Evolutionary conservation across 2,888 invertebrate species (phyloP).

Genomic region (Philonicus albiceps): DNA sequence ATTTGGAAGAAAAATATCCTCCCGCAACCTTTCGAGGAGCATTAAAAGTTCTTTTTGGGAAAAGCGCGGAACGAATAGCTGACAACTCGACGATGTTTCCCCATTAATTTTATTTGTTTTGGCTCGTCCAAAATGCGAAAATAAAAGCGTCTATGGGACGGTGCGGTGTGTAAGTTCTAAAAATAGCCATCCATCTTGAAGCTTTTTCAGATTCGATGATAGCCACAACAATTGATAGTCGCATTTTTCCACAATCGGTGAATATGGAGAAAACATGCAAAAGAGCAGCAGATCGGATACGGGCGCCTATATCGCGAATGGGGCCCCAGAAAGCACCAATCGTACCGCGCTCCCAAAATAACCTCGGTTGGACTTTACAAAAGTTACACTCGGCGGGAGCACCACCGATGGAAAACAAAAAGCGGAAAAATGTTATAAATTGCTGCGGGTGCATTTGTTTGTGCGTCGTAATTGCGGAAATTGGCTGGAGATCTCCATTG

Average conservation of each 20-base stretch:
- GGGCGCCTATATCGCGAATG: not conserved
- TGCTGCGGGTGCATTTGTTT: conserved; percentile 35
- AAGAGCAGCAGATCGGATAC: not conserved
- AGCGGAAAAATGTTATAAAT: not conserved
- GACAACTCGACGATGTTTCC: not conserved
- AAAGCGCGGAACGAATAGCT: not conserved
- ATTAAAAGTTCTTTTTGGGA: not conserved
- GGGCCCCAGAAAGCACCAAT: conserved; percentile 13
- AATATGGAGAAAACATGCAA: not conserved
- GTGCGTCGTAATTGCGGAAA: conserved; percentile 32
- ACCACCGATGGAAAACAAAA: not conserved
- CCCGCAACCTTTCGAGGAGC: not conserved
- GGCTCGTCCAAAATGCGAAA: not conserved
- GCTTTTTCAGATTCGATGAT: not conserved
- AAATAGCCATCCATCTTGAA: not conserved
- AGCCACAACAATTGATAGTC: conserved; percentile 25
- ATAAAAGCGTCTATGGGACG: not conserved
- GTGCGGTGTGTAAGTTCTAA: not conserved
- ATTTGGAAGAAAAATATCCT: not conserved
- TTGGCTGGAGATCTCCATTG: conserved; percentile 24
- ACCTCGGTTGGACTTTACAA: conserved; percentile 26
- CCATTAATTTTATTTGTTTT: not conserved
- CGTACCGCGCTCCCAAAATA: conserved; percentile 25
- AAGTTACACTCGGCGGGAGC: conserved; percentile 4
- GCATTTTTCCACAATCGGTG: not conserved